Base-by-base conservation (phyloP, 2,797 vertebrate species). In the Somateria mollissima region DNA sequence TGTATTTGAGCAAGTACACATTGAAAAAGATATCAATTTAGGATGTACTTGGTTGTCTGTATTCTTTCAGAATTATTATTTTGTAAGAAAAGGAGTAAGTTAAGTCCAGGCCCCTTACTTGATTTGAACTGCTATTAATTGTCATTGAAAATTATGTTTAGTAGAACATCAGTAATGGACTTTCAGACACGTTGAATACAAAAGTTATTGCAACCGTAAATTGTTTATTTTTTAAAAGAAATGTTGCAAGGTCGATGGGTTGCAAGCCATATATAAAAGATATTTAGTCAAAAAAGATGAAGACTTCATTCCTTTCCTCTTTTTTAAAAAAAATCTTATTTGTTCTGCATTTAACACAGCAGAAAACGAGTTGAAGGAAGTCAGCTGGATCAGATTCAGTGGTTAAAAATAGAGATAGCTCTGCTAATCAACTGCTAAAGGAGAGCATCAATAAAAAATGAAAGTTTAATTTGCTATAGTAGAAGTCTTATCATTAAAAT, bases 401-500 rank as follows among this genome's bases (percentile, higher is more conserved):
- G 37, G 8, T 84, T 87, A 82, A 94, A 96, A 95, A 92, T 37
- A 81, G 77, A 72, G 28, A 39, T 20, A 64, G 36, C 57, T 73
- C 89, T 91, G 37, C 53, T 82, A 84, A 81, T 87, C 64, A 88
- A 18, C 25, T 76, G 18, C 56, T 72, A 65, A 76, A 82, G 49
- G 36, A 84, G 28, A 76, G 4, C 6, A n/a, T 41, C 27, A 84
- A 67, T 32, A 75, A 82, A 81, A 70, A 14, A 60, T 7, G 77
- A 58, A 43, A 84, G 39, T 45, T 19, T 70, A 61, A 78, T 73
- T 73, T 76, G 32, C 22, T 67, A 0, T 61, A 34, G 72, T 90
- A 70, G 60, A 86, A 70, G 43, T 49, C 34, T 10, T 84, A 21
- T 54, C 20, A 61, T 70, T 81, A 77, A 13, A 72, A 15, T 73